Percentiles rank a stretch among this genome's conserved stretches.
Evolutionary conservation across 2,113 vertebrate species (phyloP).

Genomic region (Axis porcinus): DNA sequence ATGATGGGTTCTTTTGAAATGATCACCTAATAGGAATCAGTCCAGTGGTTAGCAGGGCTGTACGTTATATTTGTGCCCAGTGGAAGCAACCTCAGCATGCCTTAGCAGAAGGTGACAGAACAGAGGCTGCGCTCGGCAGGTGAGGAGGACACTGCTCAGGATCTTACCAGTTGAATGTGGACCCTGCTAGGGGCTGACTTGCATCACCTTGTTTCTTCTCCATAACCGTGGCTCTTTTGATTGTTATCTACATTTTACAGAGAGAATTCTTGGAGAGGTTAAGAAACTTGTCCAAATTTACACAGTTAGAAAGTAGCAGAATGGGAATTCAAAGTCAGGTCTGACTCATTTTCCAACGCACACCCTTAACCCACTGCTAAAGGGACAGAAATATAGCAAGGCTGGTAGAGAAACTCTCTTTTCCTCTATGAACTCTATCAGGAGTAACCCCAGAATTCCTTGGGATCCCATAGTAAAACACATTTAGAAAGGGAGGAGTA

Average conservation of each 20-base stretch:
- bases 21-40: background rate
- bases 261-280: background rate
- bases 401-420: background rate
- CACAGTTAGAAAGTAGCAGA: background rate
- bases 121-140: background rate
- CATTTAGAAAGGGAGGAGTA: background rate
- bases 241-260: background rate
- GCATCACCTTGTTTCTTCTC: background rate
- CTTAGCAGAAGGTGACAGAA: background rate
- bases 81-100: background rate
- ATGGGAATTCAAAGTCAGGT: background rate
- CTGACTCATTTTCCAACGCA: background rate
- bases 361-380: background rate
- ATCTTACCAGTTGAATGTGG: accelerated
- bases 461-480: background rate
- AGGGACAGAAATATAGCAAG: background rate
- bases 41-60: background rate
- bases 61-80: background rate
- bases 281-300: background rate
- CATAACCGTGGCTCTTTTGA: background rate
- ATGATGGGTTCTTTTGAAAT: background rate
- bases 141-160: background rate
- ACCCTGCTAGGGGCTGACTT: background rate
- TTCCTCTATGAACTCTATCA: background rate
- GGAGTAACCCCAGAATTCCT: background rate